These are phyloP conservation scores for Dione vanillae DNA, from an alignment of 2,888 invertebrate species.

Conservation along the genomic window DNA sequence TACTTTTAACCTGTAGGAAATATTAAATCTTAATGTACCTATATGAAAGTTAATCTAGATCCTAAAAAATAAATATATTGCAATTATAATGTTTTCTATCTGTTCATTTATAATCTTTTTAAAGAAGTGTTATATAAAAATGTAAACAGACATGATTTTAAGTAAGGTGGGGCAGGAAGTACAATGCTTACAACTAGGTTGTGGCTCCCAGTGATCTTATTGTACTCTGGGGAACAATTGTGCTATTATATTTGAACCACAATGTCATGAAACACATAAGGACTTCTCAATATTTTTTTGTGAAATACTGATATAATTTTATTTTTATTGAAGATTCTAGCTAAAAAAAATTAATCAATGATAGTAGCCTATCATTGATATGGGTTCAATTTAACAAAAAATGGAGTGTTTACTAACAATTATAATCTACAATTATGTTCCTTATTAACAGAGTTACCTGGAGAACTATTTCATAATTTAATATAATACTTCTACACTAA, in stretches of 20 bases:
- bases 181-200: constrained; percentile 55
- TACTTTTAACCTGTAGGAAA: constrained; percentile 43
- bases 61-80: constrained; percentile 10
- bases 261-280: constrained; percentile 62
- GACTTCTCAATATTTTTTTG: constrained; percentile 43
- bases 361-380: background rate
- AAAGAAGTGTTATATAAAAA: constrained; percentile 38
- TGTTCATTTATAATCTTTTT: constrained; percentile 39
- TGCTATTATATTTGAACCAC: constrained; percentile 60
- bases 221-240: constrained; percentile 57
- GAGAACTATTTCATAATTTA: too few relatives aligned
- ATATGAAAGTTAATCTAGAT: constrained; percentile 22
- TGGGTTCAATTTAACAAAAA: background rate
- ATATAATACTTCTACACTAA: too few relatives aligned
- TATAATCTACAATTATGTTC: too few relatives aligned
- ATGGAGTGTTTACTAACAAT: background rate
- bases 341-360: too few relatives aligned
- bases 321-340: background rate
- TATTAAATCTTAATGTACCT: constrained; percentile 17
- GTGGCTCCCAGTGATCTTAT: constrained; percentile 54
- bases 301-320: background rate
- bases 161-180: constrained; percentile 62
- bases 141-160: constrained; percentile 34
- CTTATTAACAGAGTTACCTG: too few relatives aligned
- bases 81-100: constrained; percentile 19